These are phyloP conservation scores for Bellardia bayeri DNA, from an alignment of 2,888 invertebrate species.

Conservation along the genomic window DNA sequence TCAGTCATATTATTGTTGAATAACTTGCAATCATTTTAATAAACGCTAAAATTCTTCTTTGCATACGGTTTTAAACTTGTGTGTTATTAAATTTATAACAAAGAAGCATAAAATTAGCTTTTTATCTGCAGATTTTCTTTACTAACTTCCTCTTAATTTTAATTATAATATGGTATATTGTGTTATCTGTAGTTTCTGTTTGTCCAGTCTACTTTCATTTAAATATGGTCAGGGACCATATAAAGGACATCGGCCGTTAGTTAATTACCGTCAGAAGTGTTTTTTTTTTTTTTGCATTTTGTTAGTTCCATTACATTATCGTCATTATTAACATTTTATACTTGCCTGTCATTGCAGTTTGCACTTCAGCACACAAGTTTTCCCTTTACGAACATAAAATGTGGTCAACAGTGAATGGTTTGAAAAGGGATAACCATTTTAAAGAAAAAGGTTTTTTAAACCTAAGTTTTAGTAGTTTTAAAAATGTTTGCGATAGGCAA, in stretches of 20 bases:
- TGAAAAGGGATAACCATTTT: too few relatives aligned
- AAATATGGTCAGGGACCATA: not conserved
- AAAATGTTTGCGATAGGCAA: too few relatives aligned
- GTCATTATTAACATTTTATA: slow-evolving; percentile 34
- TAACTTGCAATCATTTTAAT: too few relatives aligned
- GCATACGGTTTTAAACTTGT: too few relatives aligned
- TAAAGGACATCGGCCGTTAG: slow-evolving; percentile 21
- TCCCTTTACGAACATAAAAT: not conserved
- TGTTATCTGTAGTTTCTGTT: slow-evolving; percentile 7
- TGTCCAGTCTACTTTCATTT: slow-evolving; percentile 15
- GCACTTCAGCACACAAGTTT: not conserved
- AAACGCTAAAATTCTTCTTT: too few relatives aligned
- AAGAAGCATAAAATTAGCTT: not conserved
- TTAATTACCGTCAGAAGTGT: not conserved
- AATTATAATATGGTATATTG: not conserved
- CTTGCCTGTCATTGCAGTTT: slow-evolving; percentile 19
- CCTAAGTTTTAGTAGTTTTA: too few relatives aligned
- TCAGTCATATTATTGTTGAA: too few relatives aligned
- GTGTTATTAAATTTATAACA: too few relatives aligned
- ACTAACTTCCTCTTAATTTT: not conserved
- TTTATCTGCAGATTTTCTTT: slow-evolving; percentile 1
- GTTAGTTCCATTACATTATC: slow-evolving; percentile 7
- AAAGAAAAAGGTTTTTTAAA: too few relatives aligned
- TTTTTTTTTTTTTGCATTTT: not conserved
- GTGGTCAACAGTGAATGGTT: not conserved